Base-by-base conservation (phyloP, 2,113 vertebrate species). In the Aphelocoma coerulescens region DNA sequence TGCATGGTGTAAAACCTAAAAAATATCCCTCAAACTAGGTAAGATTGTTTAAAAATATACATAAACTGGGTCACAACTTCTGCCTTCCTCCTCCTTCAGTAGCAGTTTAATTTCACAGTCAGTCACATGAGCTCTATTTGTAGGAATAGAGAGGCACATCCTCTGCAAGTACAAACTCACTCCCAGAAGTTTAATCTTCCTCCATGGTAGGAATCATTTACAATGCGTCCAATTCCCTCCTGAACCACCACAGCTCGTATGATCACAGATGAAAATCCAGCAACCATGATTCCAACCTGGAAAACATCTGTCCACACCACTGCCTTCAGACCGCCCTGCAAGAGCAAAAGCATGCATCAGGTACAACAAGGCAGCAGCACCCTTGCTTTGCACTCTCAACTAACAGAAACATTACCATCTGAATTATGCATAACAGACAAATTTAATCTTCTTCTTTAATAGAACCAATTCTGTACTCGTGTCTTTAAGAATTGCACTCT, bases 291-390 rank as follows among this genome's bases (percentile, higher is more conserved):
- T 90, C 97, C 98, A 81, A 99, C 97, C 97, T 99, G 99, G 95
- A 99, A 98, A 58, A 99, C 99, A 5, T 99, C 99, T 10, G 99
- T 99, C 99, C 99, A 99, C 67, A 99, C 98, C 90, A 99, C 99
- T 4, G 99, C 99, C 95, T 99, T 99, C 48, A 99, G 98, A 65
- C 99, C 99, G 1, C 99, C 99, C 99, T 99, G 97, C 21, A 62
- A 16, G 49, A 81, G 66, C 92, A 95, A 93, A 37, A 76, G 78
- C 46, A 96, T 0, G 0, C 7, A 63, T 61, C 91, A 93, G 79
- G 30, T 58, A 91, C 51, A 85, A 27, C 9, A n/a, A 7, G 44
- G 66, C 44, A 88, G 65, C 72, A 68, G 41, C 48, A 52, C 8
- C 74, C 73, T 37, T 48, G 27, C 43, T 63, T 44, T 28, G 49